Conservation (phyloP, 2,113 vertebrate genomes). For the mouse (Mus musculus) region GRCm39 chr1:77197001-77197500, state of each 20-base stretch:
- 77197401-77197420: neutral
- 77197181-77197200: neutral
- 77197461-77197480: neutral
- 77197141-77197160: neutral
- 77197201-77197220: neutral
- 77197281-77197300: neutral
- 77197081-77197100: neutral
- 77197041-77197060: constrained; percentile 10
- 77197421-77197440: neutral
- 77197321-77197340: neutral
- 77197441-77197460: neutral
- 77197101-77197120: neutral
- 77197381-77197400: neutral
- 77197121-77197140: neutral
- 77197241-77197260: constrained; percentile 26
- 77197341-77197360: neutral
- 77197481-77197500: neutral
- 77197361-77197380: neutral
- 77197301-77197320: neutral
- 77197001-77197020: constrained; percentile 67
- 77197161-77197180: neutral
- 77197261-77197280: neutral
- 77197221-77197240: constrained; percentile 20
- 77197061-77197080: neutral
- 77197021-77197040: constrained; percentile 59